Base-by-base conservation (phyloP, 2,888 invertebrate species). In the Catotricha subobsoleta region DNA sequence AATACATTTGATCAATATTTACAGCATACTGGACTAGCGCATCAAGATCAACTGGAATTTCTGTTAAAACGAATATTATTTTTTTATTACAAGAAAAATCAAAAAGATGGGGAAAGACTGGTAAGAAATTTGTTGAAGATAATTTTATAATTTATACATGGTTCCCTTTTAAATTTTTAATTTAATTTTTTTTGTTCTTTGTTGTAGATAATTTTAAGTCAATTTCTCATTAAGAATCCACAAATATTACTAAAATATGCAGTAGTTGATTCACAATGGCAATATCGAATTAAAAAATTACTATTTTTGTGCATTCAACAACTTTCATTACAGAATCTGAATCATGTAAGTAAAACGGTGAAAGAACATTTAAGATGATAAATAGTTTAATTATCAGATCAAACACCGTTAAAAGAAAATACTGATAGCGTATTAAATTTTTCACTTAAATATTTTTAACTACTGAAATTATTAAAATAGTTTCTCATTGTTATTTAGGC, bases 41-140 rank as follows among this genome's bases (percentile, higher is more conserved):
- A 43, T 19, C 56, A 60, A 42, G 61, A 66, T 10, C 58, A 70
- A 43, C 51, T 79, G 30, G 61, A 67, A 43, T 62, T 66, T 40
- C 66, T 82, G 45, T 59, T 82, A 29, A 67, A 71, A 27, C 75
- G 75, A 51, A 64, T 90, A 33, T 59, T 83, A 48, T 86, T 84
- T 57, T 88, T 88, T 59, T 88, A 80, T 60, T 69, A 77, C 57
- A 64, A 67, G 39, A 64, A 66, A 19, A 58, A 56, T 25, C 45
- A 48, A 42, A 62, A 67, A 48, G 88, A 90, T 68, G 67, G 68
- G 48, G 66, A 65, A 38, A 67, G 80, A 61, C 60, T 82, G 62
- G 75, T 76, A 58, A 59, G 59, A 50, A 12, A 21, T 30, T 35
- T 7, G 10, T 25, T 18, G 7, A 12, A 30, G 5, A 30, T n/a